phyloP scores from a whole-genome alignment of 2,888 invertebrate species.

The Subacronicta megacephala region DNA sequence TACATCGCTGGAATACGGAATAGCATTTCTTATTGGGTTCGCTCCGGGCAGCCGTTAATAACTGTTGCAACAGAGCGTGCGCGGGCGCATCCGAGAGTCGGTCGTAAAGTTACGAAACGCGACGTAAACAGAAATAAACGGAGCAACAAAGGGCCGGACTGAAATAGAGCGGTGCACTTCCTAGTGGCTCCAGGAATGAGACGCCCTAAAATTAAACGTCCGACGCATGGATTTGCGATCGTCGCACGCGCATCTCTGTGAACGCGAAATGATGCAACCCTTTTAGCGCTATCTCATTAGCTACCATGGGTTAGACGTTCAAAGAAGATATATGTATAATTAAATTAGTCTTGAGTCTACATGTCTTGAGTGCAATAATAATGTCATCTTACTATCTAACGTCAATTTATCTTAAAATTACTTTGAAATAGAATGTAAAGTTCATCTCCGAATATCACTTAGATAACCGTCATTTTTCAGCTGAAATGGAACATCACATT shows the following conservation, averaged over 20 bases:
- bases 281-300: conserved; percentile 41
- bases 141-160: conserved; percentile 83
- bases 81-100: conserved; percentile 76
- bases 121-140: conserved; percentile 86
- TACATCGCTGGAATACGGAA: conserved; percentile 61
- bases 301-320: background rate
- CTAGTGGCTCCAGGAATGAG: conserved; percentile 75
- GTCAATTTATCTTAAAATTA: background rate
- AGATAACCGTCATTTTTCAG: background rate
- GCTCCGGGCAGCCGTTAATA: conserved; percentile 81
- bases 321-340: background rate
- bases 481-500: background rate
- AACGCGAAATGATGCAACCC: conserved; percentile 44
- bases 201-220: conserved; percentile 75
- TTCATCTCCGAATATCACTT: conserved; percentile 1
- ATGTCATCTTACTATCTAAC: background rate
- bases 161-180: conserved; percentile 83
- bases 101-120: conserved; percentile 87
- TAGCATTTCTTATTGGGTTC: conserved; percentile 69
- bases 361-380: background rate
- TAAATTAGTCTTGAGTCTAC: background rate
- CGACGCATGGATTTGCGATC: conserved; percentile 42
- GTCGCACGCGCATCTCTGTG: conserved; percentile 44
- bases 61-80: conserved; percentile 78
- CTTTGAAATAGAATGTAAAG: background rate